A percentile compares a stretch with the other conserved stretches of the same genome.
Evolutionary conservation across 2,113 vertebrate species (phyloP).

Genomic region (Oreochromis aureus): DNA sequence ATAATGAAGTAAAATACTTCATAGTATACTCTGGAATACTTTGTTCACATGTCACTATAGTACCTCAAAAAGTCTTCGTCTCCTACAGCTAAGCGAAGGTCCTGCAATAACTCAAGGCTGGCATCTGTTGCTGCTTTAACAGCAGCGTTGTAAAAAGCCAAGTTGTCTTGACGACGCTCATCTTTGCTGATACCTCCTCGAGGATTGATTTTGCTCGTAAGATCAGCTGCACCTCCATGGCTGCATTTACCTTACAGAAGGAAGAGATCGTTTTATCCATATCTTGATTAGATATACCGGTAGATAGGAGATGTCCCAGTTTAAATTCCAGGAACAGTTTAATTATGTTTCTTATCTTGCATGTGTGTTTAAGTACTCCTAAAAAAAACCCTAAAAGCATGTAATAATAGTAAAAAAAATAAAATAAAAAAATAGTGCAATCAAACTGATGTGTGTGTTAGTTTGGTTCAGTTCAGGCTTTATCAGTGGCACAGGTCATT

Average conservation of each 20-base stretch:
- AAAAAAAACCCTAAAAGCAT: not conserved
- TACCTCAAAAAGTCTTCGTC: slow-evolving; percentile 64
- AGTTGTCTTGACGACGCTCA: slow-evolving; percentile 40
- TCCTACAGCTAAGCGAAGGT: slow-evolving; percentile 58
- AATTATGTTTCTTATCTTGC: not conserved
- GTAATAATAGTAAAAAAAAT: not conserved
- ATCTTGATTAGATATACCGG: not conserved
- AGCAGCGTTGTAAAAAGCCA: slow-evolving; percentile 44
- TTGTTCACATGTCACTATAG: not conserved
- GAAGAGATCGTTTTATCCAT: not conserved
- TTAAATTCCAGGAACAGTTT: not conserved
- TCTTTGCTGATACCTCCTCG: slow-evolving; percentile 71
- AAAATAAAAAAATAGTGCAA: not conserved
- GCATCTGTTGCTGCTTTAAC: slow-evolving; percentile 50
- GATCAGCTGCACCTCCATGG: slow-evolving; percentile 66
- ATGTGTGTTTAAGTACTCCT: not conserved
- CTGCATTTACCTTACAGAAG: slow-evolving; percentile 72
- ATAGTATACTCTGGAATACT: not conserved
- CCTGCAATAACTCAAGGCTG: slow-evolving; percentile 61
- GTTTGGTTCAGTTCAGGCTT: not conserved
- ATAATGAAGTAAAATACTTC: not conserved
- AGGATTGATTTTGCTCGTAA: slow-evolving; percentile 41
- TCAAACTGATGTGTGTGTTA: not conserved
- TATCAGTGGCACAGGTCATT: not conserved
- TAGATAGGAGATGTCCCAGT: too few relatives aligned